phyloP scores from a whole-genome alignment of 2,113 vertebrate genomes.

The Ciconia boyciana region DNA sequence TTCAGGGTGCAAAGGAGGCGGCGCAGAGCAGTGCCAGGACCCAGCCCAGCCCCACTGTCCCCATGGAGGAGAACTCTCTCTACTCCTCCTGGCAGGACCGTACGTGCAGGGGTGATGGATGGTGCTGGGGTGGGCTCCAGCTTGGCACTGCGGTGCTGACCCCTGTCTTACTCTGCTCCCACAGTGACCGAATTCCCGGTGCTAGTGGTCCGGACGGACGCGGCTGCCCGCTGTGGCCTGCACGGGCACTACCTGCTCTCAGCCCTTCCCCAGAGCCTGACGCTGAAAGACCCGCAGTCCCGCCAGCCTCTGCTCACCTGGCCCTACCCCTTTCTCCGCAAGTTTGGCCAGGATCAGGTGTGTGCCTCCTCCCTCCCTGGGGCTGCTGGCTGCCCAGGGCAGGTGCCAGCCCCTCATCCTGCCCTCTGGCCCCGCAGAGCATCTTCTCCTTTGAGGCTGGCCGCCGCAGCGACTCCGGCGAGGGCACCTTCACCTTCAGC shows the following conservation, averaged over 20 bases:
- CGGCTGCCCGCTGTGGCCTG: slow-evolving; percentile 76
- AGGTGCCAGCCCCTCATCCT: neutral
- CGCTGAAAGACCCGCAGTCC: slow-evolving; percentile 63
- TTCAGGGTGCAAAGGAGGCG: slow-evolving; percentile 46
- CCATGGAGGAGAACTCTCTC: slow-evolving; percentile 84
- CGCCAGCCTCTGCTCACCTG: slow-evolving; percentile 72
- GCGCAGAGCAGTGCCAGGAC: neutral
- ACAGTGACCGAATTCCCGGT: slow-evolving; percentile 76
- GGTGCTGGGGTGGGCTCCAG: neutral
- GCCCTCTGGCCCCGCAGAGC: neutral
- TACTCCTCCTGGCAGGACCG: slow-evolving; percentile 81
- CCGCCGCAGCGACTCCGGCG: slow-evolving; percentile 83
- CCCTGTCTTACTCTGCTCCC: neutral
- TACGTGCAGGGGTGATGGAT: neutral
- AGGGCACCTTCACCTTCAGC: slow-evolving; percentile 85
- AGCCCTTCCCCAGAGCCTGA: slow-evolving; percentile 65
- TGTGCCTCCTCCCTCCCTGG: neutral
- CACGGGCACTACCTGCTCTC: slow-evolving; percentile 79
- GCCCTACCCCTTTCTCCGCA: slow-evolving; percentile 84
- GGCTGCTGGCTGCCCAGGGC: neutral
- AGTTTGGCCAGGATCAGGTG: slow-evolving; percentile 88
- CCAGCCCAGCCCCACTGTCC: slow-evolving; percentile 9
- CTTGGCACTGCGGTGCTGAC: neutral
- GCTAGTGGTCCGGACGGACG: slow-evolving; percentile 73
- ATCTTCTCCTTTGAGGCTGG: slow-evolving; percentile 85